Evolutionary conservation across 2,113 vertebrate species (phyloP).

Genomic region (Pedetes capensis): DNA sequence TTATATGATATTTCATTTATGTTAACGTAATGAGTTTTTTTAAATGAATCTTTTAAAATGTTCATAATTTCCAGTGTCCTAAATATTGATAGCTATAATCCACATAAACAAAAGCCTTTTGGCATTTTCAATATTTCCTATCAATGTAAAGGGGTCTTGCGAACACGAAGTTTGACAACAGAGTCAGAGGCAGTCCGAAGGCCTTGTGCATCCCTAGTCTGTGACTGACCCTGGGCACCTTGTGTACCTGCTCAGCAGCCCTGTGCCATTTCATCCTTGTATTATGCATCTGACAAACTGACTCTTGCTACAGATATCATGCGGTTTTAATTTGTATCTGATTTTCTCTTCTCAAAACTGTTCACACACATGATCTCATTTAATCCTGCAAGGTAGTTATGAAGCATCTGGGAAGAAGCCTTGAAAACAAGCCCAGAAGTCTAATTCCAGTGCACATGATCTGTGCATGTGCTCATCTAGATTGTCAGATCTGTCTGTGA

Average conservation of each 20-base stretch:
- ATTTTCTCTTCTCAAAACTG: conserved; percentile 1
- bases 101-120: neutral
- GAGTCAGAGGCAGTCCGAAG: neutral
- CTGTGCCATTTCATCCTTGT: neutral
- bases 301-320: neutral
- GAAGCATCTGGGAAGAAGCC: neutral
- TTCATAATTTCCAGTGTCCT: neutral
- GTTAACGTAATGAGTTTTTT: neutral
- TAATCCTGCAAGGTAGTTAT: neutral
- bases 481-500: neutral
- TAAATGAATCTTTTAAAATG: neutral
- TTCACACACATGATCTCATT: neutral
- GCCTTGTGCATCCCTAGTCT: neutral
- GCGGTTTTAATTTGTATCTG: neutral
- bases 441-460: neutral
- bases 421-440: neutral
- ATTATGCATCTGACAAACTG: neutral
- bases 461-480: neutral
- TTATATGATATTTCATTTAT: neutral
- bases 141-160: neutral
- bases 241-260: neutral
- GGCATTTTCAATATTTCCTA: neutral
- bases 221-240: accelerated
- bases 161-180: neutral
- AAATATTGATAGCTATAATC: neutral